phyloP scores from a whole-genome alignment of 2,113 vertebrate genomes.

The Uropsilus gracilis region DNA sequence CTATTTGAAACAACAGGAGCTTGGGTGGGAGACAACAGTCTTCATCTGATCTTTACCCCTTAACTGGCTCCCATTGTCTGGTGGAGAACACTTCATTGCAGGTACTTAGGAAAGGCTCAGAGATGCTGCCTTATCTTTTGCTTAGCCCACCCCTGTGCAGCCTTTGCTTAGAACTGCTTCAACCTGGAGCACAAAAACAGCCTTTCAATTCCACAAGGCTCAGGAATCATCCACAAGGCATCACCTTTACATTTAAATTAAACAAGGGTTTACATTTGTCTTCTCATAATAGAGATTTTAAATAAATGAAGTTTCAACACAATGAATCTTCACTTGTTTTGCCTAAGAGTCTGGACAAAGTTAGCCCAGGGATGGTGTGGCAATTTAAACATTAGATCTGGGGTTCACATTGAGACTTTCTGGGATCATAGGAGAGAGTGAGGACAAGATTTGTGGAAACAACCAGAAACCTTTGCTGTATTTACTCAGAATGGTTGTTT shows the following conservation, averaged over 20 bases:
- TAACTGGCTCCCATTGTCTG: background rate
- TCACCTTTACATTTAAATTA: background rate
- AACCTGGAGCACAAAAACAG: background rate
- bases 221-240: background rate
- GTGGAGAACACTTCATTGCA: background rate
- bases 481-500: background rate
- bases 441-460: background rate
- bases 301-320: background rate
- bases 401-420: background rate
- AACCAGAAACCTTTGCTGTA: background rate
- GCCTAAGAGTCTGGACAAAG: background rate
- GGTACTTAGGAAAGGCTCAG: background rate
- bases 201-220: background rate
- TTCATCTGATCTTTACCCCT: conserved; percentile 11
- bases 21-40: background rate
- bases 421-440: background rate
- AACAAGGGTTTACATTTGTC: background rate
- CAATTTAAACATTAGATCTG: background rate
- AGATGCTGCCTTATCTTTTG: background rate
- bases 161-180: background rate
- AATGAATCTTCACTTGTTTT: background rate
- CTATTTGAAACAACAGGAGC: background rate
- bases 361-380: background rate
- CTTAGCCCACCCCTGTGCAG: background rate
- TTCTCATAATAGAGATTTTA: background rate